Evolutionary conservation across 1,140 invertebrate genomes (phyloP).

Genomic region (Pseudomyrmex flavicornis): DNA sequence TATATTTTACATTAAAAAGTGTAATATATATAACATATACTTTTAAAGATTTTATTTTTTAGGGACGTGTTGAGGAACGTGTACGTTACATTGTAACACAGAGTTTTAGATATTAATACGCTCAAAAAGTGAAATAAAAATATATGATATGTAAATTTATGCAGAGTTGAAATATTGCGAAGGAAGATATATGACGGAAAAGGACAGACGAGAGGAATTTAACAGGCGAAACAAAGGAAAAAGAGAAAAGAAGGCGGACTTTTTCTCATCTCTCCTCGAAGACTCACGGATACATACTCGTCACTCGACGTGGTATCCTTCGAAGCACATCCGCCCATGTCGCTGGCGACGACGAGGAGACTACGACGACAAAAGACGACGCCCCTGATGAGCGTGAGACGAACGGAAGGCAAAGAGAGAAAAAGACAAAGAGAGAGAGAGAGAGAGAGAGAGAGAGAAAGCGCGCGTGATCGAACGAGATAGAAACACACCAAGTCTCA

Average conservation of each 20-base stretch:
- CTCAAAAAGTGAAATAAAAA: too few species aligned
- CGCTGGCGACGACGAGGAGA: constrained; percentile 56
- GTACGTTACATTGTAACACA: too few species aligned
- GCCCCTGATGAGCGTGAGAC: constrained; percentile 48
- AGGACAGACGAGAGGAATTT: background rate
- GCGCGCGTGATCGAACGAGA: background rate
- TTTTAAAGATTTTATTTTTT: background rate
- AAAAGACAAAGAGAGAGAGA: constrained; percentile 8
- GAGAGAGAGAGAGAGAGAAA: background rate
- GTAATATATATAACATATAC: background rate
- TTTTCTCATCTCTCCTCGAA: background rate
- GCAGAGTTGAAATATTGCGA: background rate
- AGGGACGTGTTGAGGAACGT: too few species aligned
- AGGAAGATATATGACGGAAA: background rate
- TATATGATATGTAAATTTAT: background rate
- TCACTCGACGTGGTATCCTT: constrained; percentile 83
- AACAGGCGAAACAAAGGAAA: too few species aligned
- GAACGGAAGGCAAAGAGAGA: background rate
- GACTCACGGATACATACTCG: constrained; percentile 79
- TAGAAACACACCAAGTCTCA: too few species aligned
- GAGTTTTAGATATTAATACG: background rate
- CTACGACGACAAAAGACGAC: constrained; percentile 51
- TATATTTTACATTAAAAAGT: background rate
- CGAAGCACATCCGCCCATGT: constrained; percentile 84
- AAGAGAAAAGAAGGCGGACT: background rate